A percentile compares a stretch with the other conserved stretches of the same genome.
Conservation (phyloP, 2,797 vertebrate genomes). For the Protonibea diacanthus region DNA sequence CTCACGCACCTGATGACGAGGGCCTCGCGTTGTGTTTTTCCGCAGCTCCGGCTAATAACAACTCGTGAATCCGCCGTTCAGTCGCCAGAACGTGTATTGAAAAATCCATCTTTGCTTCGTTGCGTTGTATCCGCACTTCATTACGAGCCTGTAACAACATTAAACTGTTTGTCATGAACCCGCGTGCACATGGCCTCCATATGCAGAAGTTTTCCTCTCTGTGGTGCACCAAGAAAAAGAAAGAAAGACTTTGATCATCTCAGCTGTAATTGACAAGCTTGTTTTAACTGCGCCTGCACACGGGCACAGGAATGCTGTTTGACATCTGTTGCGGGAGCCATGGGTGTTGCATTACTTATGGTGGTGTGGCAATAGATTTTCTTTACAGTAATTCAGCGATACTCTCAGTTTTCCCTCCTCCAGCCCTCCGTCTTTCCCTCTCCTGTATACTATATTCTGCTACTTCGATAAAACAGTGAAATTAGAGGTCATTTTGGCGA, state of each 20-base stretch:
- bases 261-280: conserved; percentile 63
- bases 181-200: conserved; percentile 69
- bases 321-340: conserved; percentile 70
- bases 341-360: conserved; percentile 51
- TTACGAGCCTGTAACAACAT: conserved; percentile 23
- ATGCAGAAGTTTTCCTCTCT: conserved; percentile 61
- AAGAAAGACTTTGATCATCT: conserved; percentile 69
- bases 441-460: conserved; percentile 32
- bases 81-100: conserved; percentile 5
- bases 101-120: conserved; percentile 14
- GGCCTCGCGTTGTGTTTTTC: conserved; percentile 33
- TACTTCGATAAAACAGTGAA: conserved; percentile 72
- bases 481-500: conserved; percentile 78
- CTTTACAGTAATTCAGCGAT: conserved; percentile 44
- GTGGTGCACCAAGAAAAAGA: conserved; percentile 59
- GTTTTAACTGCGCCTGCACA: conserved; percentile 67
- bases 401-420: conserved; percentile 12
- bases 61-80: conserved; percentile 30
- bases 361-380: conserved; percentile 26
- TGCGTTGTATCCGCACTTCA: neutral
- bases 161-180: conserved; percentile 38
- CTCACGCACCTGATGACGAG: conserved; percentile 71
- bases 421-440: neutral
- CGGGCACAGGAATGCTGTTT: conserved; percentile 61
- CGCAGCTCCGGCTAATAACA: conserved; percentile 64